A percentile compares a stretch with the other conserved stretches of the same genome.
Evolutionary conservation across 2,113 vertebrate genomes (phyloP).

Genomic region (Haemorhous mexicanus): DNA sequence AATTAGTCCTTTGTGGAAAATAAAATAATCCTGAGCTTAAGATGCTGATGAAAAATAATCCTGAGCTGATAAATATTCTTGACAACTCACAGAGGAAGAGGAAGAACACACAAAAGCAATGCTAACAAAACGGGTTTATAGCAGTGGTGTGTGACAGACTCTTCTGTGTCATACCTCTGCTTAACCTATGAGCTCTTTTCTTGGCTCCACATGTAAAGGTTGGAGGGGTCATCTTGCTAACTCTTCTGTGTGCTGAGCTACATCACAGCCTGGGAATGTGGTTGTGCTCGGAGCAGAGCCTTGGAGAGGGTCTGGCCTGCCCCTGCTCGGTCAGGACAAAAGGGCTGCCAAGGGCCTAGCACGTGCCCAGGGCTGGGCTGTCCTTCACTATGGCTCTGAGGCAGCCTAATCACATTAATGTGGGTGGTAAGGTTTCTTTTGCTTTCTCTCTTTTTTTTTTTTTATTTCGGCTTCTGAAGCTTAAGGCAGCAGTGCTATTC

Average conservation of each 20-base stretch:
- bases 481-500: conserved; percentile 16
- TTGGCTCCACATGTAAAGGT: not conserved
- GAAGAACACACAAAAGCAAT: not conserved
- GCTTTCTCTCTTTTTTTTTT: too few species aligned
- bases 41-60: not conserved
- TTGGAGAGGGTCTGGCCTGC: not conserved
- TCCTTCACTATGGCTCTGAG: not conserved
- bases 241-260: fast-evolving
- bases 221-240: not conserved
- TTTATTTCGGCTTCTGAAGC: not conserved
- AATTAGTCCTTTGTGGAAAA: not conserved
- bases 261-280: not conserved
- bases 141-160: not conserved
- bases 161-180: not conserved
- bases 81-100: not conserved
- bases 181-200: not conserved
- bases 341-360: not conserved
- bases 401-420: conserved; percentile 11
- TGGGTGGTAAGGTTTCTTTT: not conserved
- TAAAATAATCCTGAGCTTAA: not conserved
- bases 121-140: not conserved
- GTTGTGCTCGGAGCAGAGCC: not conserved
- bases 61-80: not conserved
- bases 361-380: fast-evolving
- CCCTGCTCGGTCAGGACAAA: fast-evolving